Evolutionary conservation across 2,888 invertebrate species (phyloP).

Genomic region (Euproctis similis): DNA sequence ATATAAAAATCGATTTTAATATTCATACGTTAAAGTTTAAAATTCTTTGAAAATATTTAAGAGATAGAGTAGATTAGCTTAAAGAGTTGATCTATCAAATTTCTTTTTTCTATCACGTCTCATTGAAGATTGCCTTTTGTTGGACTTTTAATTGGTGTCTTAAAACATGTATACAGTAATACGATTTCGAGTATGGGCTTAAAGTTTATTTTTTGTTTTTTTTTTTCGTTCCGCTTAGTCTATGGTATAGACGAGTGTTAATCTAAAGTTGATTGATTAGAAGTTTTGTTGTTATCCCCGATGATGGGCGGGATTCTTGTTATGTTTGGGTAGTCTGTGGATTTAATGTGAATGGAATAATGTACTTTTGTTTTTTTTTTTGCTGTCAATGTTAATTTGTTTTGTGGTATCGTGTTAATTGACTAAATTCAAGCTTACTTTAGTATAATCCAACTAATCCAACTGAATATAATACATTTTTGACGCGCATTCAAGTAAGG

Average conservation of each 20-base stretch:
- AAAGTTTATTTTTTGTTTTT: constrained; percentile 69
- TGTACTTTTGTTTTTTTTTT: constrained; percentile 28
- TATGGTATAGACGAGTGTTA: constrained; percentile 54
- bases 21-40: too few relatives aligned
- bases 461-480: too few relatives aligned
- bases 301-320: constrained; percentile 47
- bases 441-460: too few relatives aligned
- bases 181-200: constrained; percentile 58
- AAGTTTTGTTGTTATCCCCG: constrained; percentile 31
- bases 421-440: too few relatives aligned
- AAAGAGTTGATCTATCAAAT: constrained; percentile 74
- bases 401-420: too few relatives aligned
- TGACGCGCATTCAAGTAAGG: too few relatives aligned
- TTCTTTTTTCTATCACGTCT: constrained; percentile 62
- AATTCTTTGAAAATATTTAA: too few relatives aligned
- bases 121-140: constrained; percentile 74
- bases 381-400: constrained; percentile 17
- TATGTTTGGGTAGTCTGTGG: constrained; percentile 36
- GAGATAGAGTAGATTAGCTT: constrained; percentile 68
- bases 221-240: constrained; percentile 47
- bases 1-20: too few relatives aligned
- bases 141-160: constrained; percentile 72
- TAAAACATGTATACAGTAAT: constrained; percentile 70
- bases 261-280: constrained; percentile 72
- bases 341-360: constrained; percentile 31